Evolutionary conservation across 2,797 vertebrate genomes (phyloP).

Genomic region (Fistularia tabacaria): DNA sequence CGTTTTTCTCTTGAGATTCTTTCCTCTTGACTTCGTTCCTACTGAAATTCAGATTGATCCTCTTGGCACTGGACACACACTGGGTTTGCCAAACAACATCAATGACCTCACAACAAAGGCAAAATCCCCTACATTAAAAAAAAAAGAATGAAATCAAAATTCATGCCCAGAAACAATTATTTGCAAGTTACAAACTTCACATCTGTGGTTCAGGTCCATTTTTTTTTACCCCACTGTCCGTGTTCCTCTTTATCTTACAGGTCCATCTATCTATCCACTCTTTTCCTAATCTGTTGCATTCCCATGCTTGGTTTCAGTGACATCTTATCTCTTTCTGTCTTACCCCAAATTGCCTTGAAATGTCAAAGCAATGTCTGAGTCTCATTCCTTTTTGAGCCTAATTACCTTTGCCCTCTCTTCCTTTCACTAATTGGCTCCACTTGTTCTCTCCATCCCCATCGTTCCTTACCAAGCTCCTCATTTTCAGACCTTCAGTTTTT

Average conservation of each 20-base stretch:
- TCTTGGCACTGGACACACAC: conserved; percentile 56
- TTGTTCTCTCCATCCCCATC: conserved; percentile 38
- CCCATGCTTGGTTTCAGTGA: conserved; percentile 62
- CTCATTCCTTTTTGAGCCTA: conserved; percentile 49
- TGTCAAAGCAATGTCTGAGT: conserved; percentile 50
- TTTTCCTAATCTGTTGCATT: conserved; percentile 41
- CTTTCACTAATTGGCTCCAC: conserved; percentile 71
- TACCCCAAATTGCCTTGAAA: conserved; percentile 47
- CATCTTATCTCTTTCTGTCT: conserved; percentile 36
- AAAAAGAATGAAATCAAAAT: conserved; percentile 27
- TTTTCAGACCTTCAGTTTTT: conserved; percentile 57
- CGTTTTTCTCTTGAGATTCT: conserved; percentile 38
- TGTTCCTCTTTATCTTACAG: conserved; percentile 54
- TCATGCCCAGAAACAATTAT: conserved; percentile 47
- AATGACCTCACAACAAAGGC: conserved; percentile 50
- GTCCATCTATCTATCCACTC: conserved; percentile 27
- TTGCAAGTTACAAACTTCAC: conserved; percentile 32
- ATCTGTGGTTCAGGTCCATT: conserved; percentile 25
- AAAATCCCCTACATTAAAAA: conserved; percentile 54
- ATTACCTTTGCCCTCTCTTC: conserved; percentile 64
- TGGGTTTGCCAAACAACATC: conserved; percentile 57
- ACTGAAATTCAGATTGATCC: conserved; percentile 63
- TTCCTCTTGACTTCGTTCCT: conserved; percentile 47
- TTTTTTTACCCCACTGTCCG: conserved; percentile 21
- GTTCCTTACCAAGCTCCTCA: conserved; percentile 35